A percentile compares a stretch with the other conserved stretches of the same genome.
phyloP scores from a whole-genome alignment of 2,797 vertebrate genomes.

The Chromis chromis region DNA sequence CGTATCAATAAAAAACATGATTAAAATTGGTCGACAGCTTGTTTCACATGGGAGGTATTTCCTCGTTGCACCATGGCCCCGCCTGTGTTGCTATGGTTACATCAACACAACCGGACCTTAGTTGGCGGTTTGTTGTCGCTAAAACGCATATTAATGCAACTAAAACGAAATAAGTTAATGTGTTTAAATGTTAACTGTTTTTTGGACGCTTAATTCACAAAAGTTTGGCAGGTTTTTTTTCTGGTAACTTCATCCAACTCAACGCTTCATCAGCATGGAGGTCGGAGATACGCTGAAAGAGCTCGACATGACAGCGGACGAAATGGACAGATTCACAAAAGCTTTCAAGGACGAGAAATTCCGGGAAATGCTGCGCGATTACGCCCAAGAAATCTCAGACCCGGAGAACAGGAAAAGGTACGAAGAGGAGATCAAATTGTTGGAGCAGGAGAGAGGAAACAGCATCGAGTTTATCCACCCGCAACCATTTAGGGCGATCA shows the following conservation, averaged over 20 bases:
- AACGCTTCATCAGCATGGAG: slow-evolving; percentile 83
- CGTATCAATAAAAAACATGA: too few species aligned
- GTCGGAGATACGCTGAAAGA: slow-evolving; percentile 77
- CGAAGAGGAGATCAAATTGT: slow-evolving; percentile 88
- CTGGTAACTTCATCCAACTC: too few species aligned
- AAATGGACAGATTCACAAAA: slow-evolving; percentile 80
- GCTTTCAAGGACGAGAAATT: slow-evolving; percentile 91
- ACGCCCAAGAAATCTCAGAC: slow-evolving; percentile 87
- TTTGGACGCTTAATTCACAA: background rate
- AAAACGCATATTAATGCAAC: background rate
- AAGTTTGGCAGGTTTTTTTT: background rate
- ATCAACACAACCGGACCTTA: slow-evolving; percentile 24
- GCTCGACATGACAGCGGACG: slow-evolving; percentile 88
- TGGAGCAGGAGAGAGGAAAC: slow-evolving; percentile 91
- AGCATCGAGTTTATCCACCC: slow-evolving; percentile 90
- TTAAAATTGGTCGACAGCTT: too few species aligned
- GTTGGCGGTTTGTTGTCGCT: background rate
- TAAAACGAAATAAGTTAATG: background rate
- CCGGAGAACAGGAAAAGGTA: slow-evolving; percentile 88
- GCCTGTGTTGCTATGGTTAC: slow-evolving; percentile 73
- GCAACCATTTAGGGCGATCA: slow-evolving; percentile 85
- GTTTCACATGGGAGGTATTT: slow-evolving; percentile 29
- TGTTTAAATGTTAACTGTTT: background rate
- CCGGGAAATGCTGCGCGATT: slow-evolving; percentile 86
- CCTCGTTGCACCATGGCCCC: slow-evolving; percentile 4